Evolutionary conservation across 1,140 invertebrate species (phyloP).

Genomic region (Drosophila mauritiana): DNA sequence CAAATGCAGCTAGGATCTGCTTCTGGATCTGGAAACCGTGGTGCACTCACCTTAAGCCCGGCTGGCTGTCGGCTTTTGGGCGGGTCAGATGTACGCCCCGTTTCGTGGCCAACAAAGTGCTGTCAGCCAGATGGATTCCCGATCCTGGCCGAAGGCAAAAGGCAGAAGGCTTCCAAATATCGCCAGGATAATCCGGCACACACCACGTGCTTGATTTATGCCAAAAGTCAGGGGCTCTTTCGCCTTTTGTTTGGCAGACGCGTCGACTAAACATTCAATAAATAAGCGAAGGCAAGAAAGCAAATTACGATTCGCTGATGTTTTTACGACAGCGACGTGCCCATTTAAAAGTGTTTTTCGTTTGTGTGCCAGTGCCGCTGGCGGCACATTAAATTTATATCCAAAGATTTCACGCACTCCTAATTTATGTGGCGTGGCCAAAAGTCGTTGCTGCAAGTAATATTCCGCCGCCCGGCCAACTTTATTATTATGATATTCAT

Average conservation of each 20-base stretch:
- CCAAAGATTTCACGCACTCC: slow-evolving; percentile 70
- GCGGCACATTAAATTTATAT: slow-evolving; percentile 79
- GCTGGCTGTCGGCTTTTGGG: slow-evolving; percentile 65
- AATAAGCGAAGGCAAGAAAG: slow-evolving; percentile 57
- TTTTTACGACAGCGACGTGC: slow-evolving; percentile 77
- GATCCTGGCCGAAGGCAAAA: neutral
- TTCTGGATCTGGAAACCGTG: slow-evolving; percentile 10
- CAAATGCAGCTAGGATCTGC: slow-evolving; percentile 56
- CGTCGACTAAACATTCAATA: slow-evolving; percentile 70
- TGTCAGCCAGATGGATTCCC: slow-evolving; percentile 20
- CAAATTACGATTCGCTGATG: slow-evolving; percentile 77
- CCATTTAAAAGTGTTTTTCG: slow-evolving; percentile 77
- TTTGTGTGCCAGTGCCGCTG: slow-evolving; percentile 55
- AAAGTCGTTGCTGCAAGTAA: slow-evolving; percentile 74
- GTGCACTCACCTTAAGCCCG: slow-evolving; percentile 71
- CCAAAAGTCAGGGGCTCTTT: slow-evolving; percentile 8
- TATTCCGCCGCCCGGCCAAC: slow-evolving; percentile 52
- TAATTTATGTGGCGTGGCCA: slow-evolving; percentile 71
- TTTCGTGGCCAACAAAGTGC: slow-evolving; percentile 25
- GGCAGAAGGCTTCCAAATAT: slow-evolving; percentile 3
- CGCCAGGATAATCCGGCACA: slow-evolving; percentile 7
- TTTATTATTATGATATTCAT: slow-evolving; percentile 62
- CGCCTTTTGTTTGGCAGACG: neutral
- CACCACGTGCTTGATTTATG: slow-evolving; percentile 66
- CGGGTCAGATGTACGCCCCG: neutral